These are phyloP conservation scores for Aspiorhynchus laticeps DNA, from an alignment of 2,113 vertebrate genomes.

Conservation along the genomic window DNA sequence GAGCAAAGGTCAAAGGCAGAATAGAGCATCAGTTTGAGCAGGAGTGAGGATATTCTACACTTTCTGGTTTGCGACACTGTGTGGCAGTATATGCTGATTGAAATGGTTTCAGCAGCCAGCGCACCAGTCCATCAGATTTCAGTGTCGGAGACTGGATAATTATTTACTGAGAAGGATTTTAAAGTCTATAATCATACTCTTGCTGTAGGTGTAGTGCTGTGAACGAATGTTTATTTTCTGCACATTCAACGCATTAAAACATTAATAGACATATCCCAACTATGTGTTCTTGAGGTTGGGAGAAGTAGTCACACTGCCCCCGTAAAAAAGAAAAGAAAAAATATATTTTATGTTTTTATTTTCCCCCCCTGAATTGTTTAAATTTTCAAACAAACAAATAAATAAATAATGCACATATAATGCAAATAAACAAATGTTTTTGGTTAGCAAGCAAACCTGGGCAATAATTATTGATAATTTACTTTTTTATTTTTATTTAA, in stretches of 20 bases:
- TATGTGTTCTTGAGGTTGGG: neutral
- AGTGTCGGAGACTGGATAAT: neutral
- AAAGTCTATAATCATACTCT: neutral
- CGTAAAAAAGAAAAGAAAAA: too few species aligned
- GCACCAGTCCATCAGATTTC: neutral
- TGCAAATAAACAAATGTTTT: neutral
- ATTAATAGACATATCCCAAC: neutral
- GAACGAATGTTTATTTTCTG: neutral
- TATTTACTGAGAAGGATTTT: neutral
- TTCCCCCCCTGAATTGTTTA: too few species aligned
- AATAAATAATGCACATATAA: neutral
- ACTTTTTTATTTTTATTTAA: too few species aligned
- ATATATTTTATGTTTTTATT: too few species aligned
- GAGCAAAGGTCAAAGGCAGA: neutral
- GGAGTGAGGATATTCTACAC: neutral
- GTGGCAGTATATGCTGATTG: slow-evolving; percentile 76
- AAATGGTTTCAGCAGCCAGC: neutral
- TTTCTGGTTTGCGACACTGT: slow-evolving; percentile 69
- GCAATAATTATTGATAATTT: too few species aligned
- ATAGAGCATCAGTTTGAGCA: neutral
- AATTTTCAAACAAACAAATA: too few species aligned
- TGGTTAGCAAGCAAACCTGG: neutral
- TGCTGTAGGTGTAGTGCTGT: neutral
- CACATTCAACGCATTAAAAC: neutral
- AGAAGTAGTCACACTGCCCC: neutral